Conservation (phyloP, 2,888 invertebrate species). For the Petrophora chlorosata region DNA sequence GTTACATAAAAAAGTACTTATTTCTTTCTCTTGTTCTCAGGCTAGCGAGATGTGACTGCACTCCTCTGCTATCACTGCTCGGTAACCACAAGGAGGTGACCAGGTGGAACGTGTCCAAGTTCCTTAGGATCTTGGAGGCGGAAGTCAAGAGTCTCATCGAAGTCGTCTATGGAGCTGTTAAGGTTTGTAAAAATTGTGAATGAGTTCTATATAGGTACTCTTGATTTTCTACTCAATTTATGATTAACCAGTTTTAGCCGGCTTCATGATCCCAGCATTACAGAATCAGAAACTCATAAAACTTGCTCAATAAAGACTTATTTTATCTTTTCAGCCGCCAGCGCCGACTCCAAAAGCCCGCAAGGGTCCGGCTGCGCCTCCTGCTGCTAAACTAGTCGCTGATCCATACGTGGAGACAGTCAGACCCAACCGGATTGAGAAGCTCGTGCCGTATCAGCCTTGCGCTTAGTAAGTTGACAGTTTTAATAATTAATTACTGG, state of each 20-base stretch:
- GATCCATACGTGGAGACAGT: conserved; percentile 68
- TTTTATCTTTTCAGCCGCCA: conserved; percentile 58
- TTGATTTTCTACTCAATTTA: too few species aligned
- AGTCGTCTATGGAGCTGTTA: conserved; percentile 76
- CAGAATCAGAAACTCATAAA: too few species aligned
- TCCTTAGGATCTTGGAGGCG: conserved; percentile 77
- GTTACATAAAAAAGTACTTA: too few species aligned
- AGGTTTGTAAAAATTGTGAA: conserved; percentile 52
- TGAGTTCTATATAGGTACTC: too few species aligned
- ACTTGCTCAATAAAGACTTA: too few species aligned
- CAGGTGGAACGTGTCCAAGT: conserved; percentile 80
- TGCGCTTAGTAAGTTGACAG: conserved; percentile 73
- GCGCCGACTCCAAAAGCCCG: conserved; percentile 66
- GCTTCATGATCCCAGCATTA: too few species aligned
- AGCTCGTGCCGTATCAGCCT: conserved; percentile 73
- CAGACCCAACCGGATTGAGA: conserved; percentile 68
- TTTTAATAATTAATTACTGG: too few species aligned
- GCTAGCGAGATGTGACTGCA: conserved; percentile 73
- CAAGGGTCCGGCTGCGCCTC: conserved; percentile 46
- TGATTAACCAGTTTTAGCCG: too few species aligned
- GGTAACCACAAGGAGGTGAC: conserved; percentile 84
- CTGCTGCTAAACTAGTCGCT: conserved; percentile 71
- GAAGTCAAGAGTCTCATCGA: conserved; percentile 80
- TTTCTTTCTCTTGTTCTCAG: too few species aligned
- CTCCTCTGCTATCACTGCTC: conserved; percentile 76